A percentile compares a stretch with the other conserved stretches of the same genome.
These are phyloP conservation scores for Harmothoe impar DNA, from an alignment of 2,888 invertebrate species.

Conservation along the genomic window DNA sequence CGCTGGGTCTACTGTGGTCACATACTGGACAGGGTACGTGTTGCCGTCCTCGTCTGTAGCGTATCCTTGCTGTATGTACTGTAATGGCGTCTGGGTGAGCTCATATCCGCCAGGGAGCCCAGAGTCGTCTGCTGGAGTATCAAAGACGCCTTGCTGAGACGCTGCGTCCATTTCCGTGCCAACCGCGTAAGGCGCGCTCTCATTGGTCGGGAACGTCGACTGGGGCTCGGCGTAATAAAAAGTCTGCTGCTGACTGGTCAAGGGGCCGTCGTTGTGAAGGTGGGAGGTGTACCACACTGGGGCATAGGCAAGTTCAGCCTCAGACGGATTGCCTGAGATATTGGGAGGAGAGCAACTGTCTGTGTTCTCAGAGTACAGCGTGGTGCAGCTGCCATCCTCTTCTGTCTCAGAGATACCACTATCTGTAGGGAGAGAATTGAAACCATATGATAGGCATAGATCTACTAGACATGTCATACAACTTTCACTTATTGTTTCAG, in stretches of 20 bases:
- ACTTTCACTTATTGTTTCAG: too few relatives aligned
- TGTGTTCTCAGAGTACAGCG: background rate
- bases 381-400: slow-evolving; percentile 15
- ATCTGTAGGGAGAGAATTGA: too few relatives aligned
- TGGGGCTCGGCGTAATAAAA: background rate
- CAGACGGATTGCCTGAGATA: background rate
- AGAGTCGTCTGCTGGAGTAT: background rate
- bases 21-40: background rate
- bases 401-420: background rate
- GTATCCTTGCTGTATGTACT: background rate
- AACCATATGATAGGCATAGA: too few relatives aligned
- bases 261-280: background rate
- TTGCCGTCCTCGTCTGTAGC: background rate
- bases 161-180: background rate
- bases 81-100: background rate
- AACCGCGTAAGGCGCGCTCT: background rate
- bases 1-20: background rate
- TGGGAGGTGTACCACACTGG: slow-evolving; percentile 24
- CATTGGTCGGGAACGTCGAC: background rate
- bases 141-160: background rate
- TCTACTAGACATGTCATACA: too few relatives aligned
- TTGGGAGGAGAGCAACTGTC: background rate
- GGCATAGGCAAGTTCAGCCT: slow-evolving; percentile 12
- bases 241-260: background rate
- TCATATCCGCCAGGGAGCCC: background rate